phyloP scores from a whole-genome alignment of 1,140 invertebrate species.

The Aporrectodea caliginosa region DNA sequence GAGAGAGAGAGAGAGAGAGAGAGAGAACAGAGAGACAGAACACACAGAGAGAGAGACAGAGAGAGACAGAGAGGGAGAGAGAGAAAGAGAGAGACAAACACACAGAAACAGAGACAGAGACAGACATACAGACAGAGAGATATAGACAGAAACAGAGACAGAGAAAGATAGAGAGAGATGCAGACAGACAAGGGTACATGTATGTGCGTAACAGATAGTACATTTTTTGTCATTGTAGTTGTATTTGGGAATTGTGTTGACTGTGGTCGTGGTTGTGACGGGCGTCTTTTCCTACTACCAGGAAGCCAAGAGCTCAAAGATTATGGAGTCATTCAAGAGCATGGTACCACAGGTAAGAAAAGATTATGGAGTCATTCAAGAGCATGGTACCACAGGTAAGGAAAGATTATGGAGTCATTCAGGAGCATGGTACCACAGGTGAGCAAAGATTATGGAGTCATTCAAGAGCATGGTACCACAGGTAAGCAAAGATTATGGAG shows the following conservation, averaged over 20 bases:
- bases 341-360: slow-evolving; percentile 80
- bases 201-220: no score
- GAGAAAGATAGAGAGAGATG: no score
- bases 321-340: slow-evolving; percentile 75
- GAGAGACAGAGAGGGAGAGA: no score
- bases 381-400: slow-evolving; percentile 81
- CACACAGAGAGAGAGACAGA: no score
- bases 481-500: no score
- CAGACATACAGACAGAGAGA: no score
- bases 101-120: no score
- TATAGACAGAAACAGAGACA: no score
- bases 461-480: slow-evolving; percentile 80
- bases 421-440: slow-evolving; percentile 78
- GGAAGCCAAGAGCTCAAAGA: slow-evolving; percentile 64
- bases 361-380: slow-evolving; percentile 72
- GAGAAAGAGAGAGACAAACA: no score
- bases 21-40: no score
- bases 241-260: slow-evolving; percentile 54
- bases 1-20: no score
- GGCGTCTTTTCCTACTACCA: slow-evolving; percentile 57
- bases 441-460: slow-evolving; percentile 75
- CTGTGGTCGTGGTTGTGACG: slow-evolving; percentile 54
- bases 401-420: slow-evolving; percentile 76
- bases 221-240: slow-evolving; percentile 72
- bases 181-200: no score